Percentiles rank a stretch among this genome's conserved stretches.
These are phyloP conservation scores for Spialia ferax DNA, from an alignment of 2,888 invertebrate species.

Conservation along the genomic window DNA sequence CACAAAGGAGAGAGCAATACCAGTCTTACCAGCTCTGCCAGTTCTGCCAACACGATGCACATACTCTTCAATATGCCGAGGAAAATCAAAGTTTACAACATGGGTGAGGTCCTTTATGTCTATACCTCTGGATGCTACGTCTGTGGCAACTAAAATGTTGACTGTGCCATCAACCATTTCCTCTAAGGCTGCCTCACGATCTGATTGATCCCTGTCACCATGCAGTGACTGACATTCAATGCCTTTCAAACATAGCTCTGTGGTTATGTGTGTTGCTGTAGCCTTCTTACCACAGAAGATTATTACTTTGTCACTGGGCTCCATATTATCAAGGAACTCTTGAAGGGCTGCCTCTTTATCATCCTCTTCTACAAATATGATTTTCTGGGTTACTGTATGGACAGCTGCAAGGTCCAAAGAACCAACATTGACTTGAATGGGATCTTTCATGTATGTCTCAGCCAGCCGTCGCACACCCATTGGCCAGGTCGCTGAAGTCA, in stretches of 20 bases:
- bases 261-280: slow-evolving; percentile 93
- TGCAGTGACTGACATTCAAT: slow-evolving; percentile 93
- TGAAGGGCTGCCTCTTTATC: slow-evolving; percentile 89
- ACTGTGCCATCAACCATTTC: slow-evolving; percentile 94
- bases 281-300: slow-evolving; percentile 96
- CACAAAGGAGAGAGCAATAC: slow-evolving; percentile 94
- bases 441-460: slow-evolving; percentile 94
- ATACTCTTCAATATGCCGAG: slow-evolving; percentile 97
- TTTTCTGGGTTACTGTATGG: slow-evolving; percentile 93
- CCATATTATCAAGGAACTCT: slow-evolving; percentile 90
- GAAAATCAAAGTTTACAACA: slow-evolving; percentile 97
- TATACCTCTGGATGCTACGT: slow-evolving; percentile 97
- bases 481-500: slow-evolving; percentile 99
- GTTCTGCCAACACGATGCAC: slow-evolving; percentile 98
- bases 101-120: slow-evolving; percentile 96
- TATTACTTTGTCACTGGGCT: slow-evolving; percentile 93
- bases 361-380: slow-evolving; percentile 91
- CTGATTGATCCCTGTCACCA: slow-evolving; percentile 94
- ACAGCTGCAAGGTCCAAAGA: slow-evolving; percentile 95
- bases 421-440: slow-evolving; percentile 96
- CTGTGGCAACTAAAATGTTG: slow-evolving; percentile 96
- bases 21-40: slow-evolving; percentile 95
- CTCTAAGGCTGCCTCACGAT: slow-evolving; percentile 93
- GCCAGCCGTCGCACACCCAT: slow-evolving; percentile 94
- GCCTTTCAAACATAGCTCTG: slow-evolving; percentile 91